Evolutionary conservation across 30 jellyfish, hydroid and myxozoan genomes (phyloP).

Genomic region (Mastigias papua): DNA sequence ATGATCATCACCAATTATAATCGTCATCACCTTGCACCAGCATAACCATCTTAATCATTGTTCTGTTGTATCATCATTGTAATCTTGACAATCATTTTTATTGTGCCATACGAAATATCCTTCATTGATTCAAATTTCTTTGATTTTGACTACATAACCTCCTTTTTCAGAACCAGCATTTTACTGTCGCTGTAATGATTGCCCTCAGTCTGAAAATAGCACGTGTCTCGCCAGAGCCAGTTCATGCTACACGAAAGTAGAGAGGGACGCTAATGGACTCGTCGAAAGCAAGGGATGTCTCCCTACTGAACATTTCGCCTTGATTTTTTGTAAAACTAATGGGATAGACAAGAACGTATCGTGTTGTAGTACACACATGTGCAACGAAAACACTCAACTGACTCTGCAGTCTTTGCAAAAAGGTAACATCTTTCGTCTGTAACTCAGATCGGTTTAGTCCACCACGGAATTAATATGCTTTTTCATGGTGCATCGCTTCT

Average conservation of each 20-base stretch:
- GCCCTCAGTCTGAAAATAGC: conserved; percentile 56
- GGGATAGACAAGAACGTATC: conserved; percentile 50
- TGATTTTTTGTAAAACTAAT: conserved; percentile 55
- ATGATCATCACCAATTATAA: too few relatives aligned
- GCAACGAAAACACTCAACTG: conserved; percentile 44
- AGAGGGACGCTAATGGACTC: conserved; percentile 8
- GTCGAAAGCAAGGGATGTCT: conserved; percentile 59
- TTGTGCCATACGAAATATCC: too few relatives aligned
- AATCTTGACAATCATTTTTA: too few relatives aligned
- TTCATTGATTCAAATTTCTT: too few relatives aligned
- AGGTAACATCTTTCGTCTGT: background rate
- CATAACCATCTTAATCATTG: too few relatives aligned
- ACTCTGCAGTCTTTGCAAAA: conserved; percentile 18
- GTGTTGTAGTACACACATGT: conserved; percentile 52
- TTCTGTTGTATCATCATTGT: too few relatives aligned
- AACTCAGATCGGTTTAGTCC: background rate
- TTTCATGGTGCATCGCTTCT: too few relatives aligned
- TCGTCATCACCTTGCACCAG: too few relatives aligned
- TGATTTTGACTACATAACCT: too few relatives aligned
- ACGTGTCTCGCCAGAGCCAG: conserved; percentile 33
- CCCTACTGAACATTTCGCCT: conserved; percentile 14
- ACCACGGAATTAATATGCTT: background rate
- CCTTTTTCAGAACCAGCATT: conserved; percentile 18
- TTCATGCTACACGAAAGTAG: conserved; percentile 52
- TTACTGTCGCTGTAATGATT: conserved; percentile 57